Base-by-base conservation (phyloP, 1,140 invertebrate genomes). In the Andrena cerasifolii region DNA sequence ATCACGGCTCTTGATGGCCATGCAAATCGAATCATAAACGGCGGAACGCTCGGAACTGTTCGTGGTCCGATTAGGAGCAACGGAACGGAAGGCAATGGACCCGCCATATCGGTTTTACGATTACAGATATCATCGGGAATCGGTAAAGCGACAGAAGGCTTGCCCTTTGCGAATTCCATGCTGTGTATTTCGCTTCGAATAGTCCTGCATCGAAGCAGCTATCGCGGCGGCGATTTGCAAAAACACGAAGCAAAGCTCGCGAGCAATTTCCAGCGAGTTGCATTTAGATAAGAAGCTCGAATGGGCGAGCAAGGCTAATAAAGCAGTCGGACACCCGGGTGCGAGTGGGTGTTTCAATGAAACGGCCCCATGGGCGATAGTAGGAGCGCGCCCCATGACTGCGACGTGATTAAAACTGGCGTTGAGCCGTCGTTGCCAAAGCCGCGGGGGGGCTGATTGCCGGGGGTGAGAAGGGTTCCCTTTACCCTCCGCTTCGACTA, bases 361-460 rank as follows among this genome's bases (percentile, higher is more conserved):
- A 89, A 88, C 62, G 77, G 79, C 86, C 86, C 87, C 84, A 85
- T 84, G 87, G 85, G 89, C 72, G 82, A 78, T 71, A 79, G 79
- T 45, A 33, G 43, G 10, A 68, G 66, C 40, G 49, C 68, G 59
- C 85, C 85, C 82, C 79, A 83, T 33, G 68, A 58, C 72, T 45
- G 73, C 61, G 79, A 67, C 74, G 89, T 92, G 91, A 92, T 92
- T 92, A 92, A 92, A 92, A 90, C 87, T 87, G 79, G 71, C 83
- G 83, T 83, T 86, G 78, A 83, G 85, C 86, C 86, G 85, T 84
- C 72, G 85, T 79, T 86, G 70, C 82, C 82, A 78, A 73, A 90
- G 82, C 91, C 59, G 81, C 88, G 87, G 91, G 91, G n/a, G 90
- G 91, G 89, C 87, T 90, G 90, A 92, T 92, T 92, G 89, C 88